Conservation (phyloP, 2,113 vertebrate species). For the Carettochelys insculpta region DNA sequence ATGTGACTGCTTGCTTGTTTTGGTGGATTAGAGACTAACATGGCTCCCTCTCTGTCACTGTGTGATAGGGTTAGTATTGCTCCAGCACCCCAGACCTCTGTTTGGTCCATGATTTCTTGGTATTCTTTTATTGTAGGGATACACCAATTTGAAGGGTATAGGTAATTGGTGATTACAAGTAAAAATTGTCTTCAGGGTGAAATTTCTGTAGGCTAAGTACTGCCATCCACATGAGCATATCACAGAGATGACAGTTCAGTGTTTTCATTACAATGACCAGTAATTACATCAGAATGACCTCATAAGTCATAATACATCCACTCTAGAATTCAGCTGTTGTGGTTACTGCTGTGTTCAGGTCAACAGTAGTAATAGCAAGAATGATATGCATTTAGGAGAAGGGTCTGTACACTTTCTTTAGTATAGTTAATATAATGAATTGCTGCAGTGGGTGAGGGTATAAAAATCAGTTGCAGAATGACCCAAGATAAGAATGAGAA, state of each 20-base stretch:
- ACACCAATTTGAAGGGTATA: neutral
- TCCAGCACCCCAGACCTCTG: too few relatives aligned
- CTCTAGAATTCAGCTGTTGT: neutral
- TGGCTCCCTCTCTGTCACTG: too few relatives aligned
- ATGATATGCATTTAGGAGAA: neutral
- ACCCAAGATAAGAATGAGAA: neutral
- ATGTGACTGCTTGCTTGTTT: too few relatives aligned
- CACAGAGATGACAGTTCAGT: neutral
- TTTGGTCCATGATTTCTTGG: too few relatives aligned
- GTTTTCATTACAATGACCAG: neutral
- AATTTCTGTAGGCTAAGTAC: neutral
- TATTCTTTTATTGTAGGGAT: neutral
- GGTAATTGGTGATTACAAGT: neutral
- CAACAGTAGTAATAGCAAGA: neutral
- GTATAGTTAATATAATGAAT: neutral
- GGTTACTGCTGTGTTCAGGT: neutral
- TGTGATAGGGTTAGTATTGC: too few relatives aligned
- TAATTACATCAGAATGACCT: neutral
- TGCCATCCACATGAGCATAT: neutral
- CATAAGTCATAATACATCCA: neutral
- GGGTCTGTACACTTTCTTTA: neutral
- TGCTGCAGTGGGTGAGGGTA: neutral
- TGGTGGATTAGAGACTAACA: too few relatives aligned
- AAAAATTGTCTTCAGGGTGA: neutral
- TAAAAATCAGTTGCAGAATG: slow-evolving; percentile 16